Evolutionary conservation across 1,140 invertebrate genomes (phyloP).

Genomic region (Heliconius congener): DNA sequence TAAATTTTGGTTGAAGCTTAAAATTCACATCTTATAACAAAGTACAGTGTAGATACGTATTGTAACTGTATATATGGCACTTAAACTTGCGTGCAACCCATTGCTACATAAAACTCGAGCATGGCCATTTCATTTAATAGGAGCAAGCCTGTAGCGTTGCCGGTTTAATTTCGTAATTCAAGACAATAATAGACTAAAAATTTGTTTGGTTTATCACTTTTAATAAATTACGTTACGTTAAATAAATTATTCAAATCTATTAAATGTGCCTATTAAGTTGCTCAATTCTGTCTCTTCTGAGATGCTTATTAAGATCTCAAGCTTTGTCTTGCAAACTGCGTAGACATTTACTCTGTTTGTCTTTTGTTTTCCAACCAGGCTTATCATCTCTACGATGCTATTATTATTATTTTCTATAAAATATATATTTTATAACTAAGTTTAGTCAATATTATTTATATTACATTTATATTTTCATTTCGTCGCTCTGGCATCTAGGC

Average conservation of each 20-base stretch:
- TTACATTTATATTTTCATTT: no score
- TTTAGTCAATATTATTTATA: background rate
- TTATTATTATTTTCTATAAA: background rate
- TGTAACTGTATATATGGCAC: slow-evolving; percentile 32
- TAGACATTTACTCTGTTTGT: slow-evolving; percentile 27
- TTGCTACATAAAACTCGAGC: slow-evolving; percentile 64
- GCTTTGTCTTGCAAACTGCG: slow-evolving; percentile 33
- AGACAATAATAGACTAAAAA: slow-evolving; percentile 43
- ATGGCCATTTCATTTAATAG: slow-evolving; percentile 62
- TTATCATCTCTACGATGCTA: background rate
- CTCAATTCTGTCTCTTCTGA: slow-evolving; percentile 45
- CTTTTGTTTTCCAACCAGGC: slow-evolving; percentile 29
- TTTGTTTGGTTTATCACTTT: slow-evolving; percentile 41
- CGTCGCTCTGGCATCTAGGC: no score
- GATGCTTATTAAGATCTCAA: slow-evolving; percentile 37
- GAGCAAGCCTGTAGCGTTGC: slow-evolving; percentile 46
- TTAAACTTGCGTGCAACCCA: slow-evolving; percentile 58
- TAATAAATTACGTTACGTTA: slow-evolving; percentile 20
- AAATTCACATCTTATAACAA: slow-evolving; percentile 25
- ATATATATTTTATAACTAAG: background rate
- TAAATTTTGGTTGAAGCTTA: background rate
- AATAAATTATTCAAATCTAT: slow-evolving; percentile 49
- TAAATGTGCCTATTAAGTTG: slow-evolving; percentile 44
- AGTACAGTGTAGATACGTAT: slow-evolving; percentile 21
- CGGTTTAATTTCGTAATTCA: slow-evolving; percentile 51